A percentile compares a stretch with the other conserved stretches of the same genome.
These are phyloP conservation scores for Odontamblyopus rebecca DNA, from an alignment of 2,797 vertebrate genomes.

Conservation along the genomic window DNA sequence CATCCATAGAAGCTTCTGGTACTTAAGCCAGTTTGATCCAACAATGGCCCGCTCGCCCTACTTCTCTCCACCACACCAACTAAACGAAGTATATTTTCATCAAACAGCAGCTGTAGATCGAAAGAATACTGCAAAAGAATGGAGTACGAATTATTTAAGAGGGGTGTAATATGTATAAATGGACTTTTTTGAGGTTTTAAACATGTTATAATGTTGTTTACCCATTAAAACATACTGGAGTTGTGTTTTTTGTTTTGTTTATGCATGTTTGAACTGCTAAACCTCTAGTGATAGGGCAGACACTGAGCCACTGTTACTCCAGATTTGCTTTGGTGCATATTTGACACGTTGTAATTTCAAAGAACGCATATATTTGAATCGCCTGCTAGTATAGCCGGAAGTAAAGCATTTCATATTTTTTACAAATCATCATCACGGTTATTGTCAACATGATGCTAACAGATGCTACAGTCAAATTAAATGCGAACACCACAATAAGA, in stretches of 20 bases:
- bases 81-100: background rate
- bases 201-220: background rate
- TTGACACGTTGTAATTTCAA: too few relatives aligned
- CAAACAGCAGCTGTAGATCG: background rate
- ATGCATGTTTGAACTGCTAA: background rate
- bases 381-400: too few relatives aligned
- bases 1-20: background rate
- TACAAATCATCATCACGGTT: too few relatives aligned
- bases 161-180: background rate
- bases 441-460: too few relatives aligned
- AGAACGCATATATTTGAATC: too few relatives aligned
- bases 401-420: too few relatives aligned
- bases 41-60: background rate
- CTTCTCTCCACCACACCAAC: background rate
- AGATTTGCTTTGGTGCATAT: too few relatives aligned
- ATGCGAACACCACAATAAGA: too few relatives aligned
- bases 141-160: conserved; percentile 7
- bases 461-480: too few relatives aligned
- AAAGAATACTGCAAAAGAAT: background rate
- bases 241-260: background rate
- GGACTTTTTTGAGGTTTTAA: background rate
- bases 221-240: too few relatives aligned
- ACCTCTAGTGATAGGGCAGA: background rate
- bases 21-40: background rate
- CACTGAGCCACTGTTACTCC: too few relatives aligned